These are phyloP conservation scores for Dolichoris vasculosae DNA, from an alignment of 1,140 invertebrate species.

Conservation along the genomic window DNA sequence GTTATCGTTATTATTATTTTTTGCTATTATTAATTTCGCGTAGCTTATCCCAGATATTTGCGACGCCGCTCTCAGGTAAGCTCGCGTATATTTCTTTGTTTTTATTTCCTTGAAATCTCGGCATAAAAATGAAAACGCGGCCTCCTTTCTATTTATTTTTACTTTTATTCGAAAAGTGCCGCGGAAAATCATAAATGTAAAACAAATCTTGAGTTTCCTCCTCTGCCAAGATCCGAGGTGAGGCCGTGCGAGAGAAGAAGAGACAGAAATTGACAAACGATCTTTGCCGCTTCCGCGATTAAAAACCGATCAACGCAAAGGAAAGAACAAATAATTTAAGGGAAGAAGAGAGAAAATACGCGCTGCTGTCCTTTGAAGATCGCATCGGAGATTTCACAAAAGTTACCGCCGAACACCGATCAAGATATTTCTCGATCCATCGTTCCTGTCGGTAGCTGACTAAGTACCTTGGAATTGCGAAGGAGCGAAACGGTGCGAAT, in stretches of 20 bases:
- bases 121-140: neutral
- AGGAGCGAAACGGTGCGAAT: neutral
- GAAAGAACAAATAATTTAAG: neutral
- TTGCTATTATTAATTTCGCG: neutral
- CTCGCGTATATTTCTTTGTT: neutral
- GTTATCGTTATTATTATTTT: neutral
- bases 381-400: too few species aligned
- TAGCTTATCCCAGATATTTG: neutral
- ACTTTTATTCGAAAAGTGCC: neutral
- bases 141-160: neutral
- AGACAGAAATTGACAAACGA: neutral
- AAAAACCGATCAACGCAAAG: neutral
- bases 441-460: too few species aligned
- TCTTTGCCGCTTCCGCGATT: conserved; percentile 1
- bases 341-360: too few species aligned
- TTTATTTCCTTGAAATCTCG: neutral
- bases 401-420: too few species aligned
- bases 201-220: neutral
- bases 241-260: neutral
- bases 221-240: neutral
- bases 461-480: neutral
- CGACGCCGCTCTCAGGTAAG: neutral
- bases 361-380: too few species aligned
- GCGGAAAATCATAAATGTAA: neutral
- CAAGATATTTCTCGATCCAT: too few species aligned